These are phyloP conservation scores for Argentina silus DNA, from an alignment of 2,797 vertebrate species.

Conservation along the genomic window DNA sequence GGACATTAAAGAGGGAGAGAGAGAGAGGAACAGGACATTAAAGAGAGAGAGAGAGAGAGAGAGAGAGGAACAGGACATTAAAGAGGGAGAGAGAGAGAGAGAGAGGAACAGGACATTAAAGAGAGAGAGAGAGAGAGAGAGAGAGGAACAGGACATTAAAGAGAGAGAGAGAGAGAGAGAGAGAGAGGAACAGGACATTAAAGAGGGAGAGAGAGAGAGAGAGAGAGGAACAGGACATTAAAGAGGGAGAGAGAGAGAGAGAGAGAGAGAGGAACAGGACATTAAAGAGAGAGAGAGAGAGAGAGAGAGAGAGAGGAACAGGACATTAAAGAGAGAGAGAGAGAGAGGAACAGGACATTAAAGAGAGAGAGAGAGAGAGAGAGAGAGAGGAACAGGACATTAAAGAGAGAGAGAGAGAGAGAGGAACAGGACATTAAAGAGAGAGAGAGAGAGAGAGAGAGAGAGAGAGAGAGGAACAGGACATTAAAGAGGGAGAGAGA, in stretches of 20 bases:
- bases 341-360: slow-evolving; percentile 57
- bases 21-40: too few relatives aligned
- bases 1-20: slow-evolving; percentile 71
- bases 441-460: neutral
- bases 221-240: too few relatives aligned
- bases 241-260: too few relatives aligned
- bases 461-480: slow-evolving; percentile 38
- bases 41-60: slow-evolving; percentile 75
- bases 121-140: neutral
- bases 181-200: neutral
- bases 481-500: neutral
- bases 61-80: slow-evolving; percentile 56
- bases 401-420: slow-evolving; percentile 74
- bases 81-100: neutral
- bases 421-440: slow-evolving; percentile 42
- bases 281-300: slow-evolving; percentile 5
- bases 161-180: neutral
- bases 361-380: slow-evolving; percentile 71
- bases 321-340: slow-evolving; percentile 59
- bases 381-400: too few relatives aligned
- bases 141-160: neutral
- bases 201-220: neutral
- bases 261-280: slow-evolving; percentile 7
- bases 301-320: slow-evolving; percentile 48
- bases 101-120: neutral